Conservation (phyloP, 2,797 vertebrate genomes). For the Vultur gryphus region DNA sequence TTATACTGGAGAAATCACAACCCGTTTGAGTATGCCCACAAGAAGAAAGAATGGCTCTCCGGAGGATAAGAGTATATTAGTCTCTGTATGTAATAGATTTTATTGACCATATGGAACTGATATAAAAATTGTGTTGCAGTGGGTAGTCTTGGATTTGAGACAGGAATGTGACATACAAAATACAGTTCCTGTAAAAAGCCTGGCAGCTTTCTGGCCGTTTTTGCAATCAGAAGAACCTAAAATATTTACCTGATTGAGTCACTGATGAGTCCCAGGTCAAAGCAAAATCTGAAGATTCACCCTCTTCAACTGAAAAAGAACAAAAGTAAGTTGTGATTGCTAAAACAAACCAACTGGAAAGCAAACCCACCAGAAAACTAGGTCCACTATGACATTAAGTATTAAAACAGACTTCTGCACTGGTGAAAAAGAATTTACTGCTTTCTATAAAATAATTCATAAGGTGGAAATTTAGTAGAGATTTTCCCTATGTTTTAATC, state of each 20-base stretch:
- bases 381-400: not conserved
- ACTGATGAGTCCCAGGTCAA: conserved; percentile 90
- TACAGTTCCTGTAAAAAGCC: conserved; percentile 58
- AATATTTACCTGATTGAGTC: conserved; percentile 86
- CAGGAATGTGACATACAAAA: conserved; percentile 71
- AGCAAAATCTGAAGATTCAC: conserved; percentile 89
- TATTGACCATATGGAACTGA: conserved; percentile 85
- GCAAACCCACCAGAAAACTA: not conserved
- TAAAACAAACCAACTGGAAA: not conserved
- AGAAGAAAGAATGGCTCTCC: conserved; percentile 58
- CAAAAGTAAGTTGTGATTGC: conserved; percentile 57
- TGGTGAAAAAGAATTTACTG: not conserved
- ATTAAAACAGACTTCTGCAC: conserved; percentile 19
- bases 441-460: conserved; percentile 19
- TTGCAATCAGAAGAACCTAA: conserved; percentile 31
- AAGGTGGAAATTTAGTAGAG: not conserved
- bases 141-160: conserved; percentile 70
- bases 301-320: conserved; percentile 89
- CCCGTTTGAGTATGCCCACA: conserved; percentile 58
- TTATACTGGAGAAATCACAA: conserved; percentile 33
- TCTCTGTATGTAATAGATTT: conserved; percentile 72
- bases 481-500: not conserved
- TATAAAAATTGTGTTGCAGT: conserved; percentile 75
- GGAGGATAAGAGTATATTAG: conserved; percentile 63
- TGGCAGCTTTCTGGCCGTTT: conserved; percentile 63